phyloP scores from a whole-genome alignment of 2,797 vertebrate genomes.

The Gallirallus australis region DNA sequence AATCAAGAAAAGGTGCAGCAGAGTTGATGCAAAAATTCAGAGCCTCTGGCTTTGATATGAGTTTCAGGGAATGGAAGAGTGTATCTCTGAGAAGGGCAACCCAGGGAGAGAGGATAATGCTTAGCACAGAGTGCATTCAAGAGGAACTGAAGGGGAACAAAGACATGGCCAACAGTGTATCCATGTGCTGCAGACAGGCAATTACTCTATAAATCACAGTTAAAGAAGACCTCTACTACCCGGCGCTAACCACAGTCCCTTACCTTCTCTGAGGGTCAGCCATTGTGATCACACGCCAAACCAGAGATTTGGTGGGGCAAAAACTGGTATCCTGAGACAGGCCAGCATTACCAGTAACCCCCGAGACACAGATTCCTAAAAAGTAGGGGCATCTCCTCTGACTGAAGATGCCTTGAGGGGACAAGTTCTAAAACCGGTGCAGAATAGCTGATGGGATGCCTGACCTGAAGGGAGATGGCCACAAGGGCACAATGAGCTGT shows the following conservation, averaged over 20 bases:
- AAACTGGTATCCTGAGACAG: background rate
- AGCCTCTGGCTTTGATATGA: constrained; percentile 6
- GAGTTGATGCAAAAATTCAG: background rate
- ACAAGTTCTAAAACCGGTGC: background rate
- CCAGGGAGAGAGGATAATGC: constrained; percentile 57
- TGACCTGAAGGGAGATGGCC: constrained; percentile 10
- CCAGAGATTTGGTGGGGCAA: background rate
- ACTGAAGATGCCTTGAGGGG: background rate
- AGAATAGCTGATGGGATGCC: constrained; percentile 9
- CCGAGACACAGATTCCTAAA: background rate
- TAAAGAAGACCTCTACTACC: constrained; percentile 42
- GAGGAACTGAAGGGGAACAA: constrained; percentile 63
- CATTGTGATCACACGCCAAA: background rate
- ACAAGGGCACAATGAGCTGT: constrained; percentile 36
- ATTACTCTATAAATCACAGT: constrained; percentile 69
- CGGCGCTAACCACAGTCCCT: background rate
- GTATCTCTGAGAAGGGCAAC: constrained; percentile 51
- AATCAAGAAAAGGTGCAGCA: background rate
- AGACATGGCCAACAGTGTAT: constrained; percentile 59
- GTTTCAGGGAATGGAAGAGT: background rate
- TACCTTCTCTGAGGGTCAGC: background rate
- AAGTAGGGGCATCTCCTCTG: background rate
- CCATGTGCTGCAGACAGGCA: constrained; percentile 64
- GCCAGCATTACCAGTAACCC: background rate
- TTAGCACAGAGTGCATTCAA: constrained; percentile 43